Base-by-base conservation (phyloP, 2,113 vertebrate genomes). In the Bambusicola thoracicus region DNA sequence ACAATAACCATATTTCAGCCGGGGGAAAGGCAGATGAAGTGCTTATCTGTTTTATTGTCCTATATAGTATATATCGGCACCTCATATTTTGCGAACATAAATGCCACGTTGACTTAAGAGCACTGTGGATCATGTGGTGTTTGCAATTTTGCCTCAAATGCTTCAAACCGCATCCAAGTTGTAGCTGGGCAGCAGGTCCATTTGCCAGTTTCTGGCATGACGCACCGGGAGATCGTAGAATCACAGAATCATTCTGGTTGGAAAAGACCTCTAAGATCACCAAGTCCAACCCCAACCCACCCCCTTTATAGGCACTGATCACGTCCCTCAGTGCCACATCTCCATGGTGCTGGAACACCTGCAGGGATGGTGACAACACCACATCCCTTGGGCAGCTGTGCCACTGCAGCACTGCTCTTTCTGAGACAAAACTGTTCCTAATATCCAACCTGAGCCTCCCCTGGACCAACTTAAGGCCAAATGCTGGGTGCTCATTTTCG, bases 31-130 rank as follows among this genome's bases (percentile, higher is more conserved):
- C 93, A 94, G 75, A 92, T 14, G 51, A 94, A 85, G 30, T 55
- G 87, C 84, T 96, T 95, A 87, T 61, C 79, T 94, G 56, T 36
- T 93, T 95, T 92, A 93, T 90, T 94, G 78, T 73, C 82, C 84
- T 81, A 61, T 74, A 58, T 82, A 46, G 69, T 87, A 69, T 80
- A 43, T 95, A 94, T 93, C 3, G 4, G 74, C 92, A 96, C 81
- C 78, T 74, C 69, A 93, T 95, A 93, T 87, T 95, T 97, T 94
- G 91, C 36, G 79, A 95, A 75, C 78, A 72, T 95, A 93, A 96
- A 95, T 78, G 92, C 80, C 55, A 94, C 56, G 62, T 90, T 96
- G 90, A 75, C 84, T 94, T 83, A 95, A 87, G 93, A 94, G 87
- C 96, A 70, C 61, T 86, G 32, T 90, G 77, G 89, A 90, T 96